phyloP scores from a whole-genome alignment of 2,888 invertebrate species.

The Amphipoea lucens region DNA sequence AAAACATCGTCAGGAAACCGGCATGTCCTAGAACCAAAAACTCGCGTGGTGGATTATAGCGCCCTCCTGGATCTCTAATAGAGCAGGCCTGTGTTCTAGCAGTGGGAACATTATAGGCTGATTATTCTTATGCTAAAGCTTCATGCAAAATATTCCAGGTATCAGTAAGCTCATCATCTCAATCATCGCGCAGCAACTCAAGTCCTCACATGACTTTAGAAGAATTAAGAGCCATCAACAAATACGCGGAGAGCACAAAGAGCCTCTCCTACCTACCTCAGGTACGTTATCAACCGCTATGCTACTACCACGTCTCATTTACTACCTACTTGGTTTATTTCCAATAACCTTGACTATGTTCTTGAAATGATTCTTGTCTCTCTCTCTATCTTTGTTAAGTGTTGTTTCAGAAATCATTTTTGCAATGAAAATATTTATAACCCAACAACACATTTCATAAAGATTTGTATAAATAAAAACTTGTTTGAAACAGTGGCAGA shows the following conservation, averaged over 20 bases:
- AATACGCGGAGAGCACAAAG: constrained; percentile 97
- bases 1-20: no score
- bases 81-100: no score
- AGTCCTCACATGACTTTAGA: constrained; percentile 94
- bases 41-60: no score
- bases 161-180: constrained; percentile 94
- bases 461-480: neutral
- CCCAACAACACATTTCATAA: neutral
- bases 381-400: constrained; percentile 37
- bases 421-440: neutral
- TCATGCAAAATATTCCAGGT: constrained; percentile 80
- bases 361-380: constrained; percentile 36
- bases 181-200: constrained; percentile 92
- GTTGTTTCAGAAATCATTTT: constrained; percentile 59
- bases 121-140: neutral
- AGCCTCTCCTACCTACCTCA: constrained; percentile 97
- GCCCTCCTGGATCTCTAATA: no score
- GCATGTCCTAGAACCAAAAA: no score
- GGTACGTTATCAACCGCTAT: constrained; percentile 88
- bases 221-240: constrained; percentile 95
- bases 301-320: constrained; percentile 14
- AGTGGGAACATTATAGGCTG: no score
- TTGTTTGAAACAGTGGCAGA: neutral
- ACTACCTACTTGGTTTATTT: constrained; percentile 39
- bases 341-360: constrained; percentile 34